phyloP scores from a whole-genome alignment of 2,113 vertebrate genomes.

The Phrynocephalus versicolor region DNA sequence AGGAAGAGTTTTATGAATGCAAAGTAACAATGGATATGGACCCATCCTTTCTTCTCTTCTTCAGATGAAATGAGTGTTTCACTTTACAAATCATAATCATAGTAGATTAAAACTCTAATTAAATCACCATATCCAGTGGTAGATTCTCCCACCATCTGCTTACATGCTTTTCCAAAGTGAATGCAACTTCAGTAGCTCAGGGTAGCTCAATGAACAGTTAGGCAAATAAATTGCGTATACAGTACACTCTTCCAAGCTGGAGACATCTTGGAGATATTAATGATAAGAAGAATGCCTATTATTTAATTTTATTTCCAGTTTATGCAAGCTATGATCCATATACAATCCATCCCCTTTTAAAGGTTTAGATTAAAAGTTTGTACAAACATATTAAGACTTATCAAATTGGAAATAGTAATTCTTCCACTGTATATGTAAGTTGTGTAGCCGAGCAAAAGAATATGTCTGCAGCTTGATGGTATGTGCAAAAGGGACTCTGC shows the following conservation, averaged over 20 bases:
- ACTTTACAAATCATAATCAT: not conserved
- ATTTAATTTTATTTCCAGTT: not conserved
- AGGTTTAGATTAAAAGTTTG: not conserved
- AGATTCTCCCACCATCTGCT: not conserved
- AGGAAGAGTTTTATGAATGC: not conserved
- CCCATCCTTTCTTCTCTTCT: not conserved
- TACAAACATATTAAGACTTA: not conserved
- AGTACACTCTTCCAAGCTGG: no score
- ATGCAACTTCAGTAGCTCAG: not conserved
- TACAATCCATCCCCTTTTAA: not conserved
- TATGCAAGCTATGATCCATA: not conserved
- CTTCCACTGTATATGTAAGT: not conserved
- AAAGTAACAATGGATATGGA: not conserved
- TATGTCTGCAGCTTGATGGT: not conserved
- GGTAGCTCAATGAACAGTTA: not conserved
- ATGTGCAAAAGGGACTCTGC: not conserved
- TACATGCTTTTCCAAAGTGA: not conserved
- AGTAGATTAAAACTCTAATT: no score
- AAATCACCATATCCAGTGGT: not conserved
- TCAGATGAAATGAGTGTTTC: not conserved
- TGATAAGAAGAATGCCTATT: rapidly evolving
- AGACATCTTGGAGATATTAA: not conserved
- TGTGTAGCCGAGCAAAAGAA: not conserved
- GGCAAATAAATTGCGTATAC: not conserved
- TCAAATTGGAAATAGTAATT: not conserved